These are phyloP conservation scores for Leptopterna dolabrata DNA, from an alignment of 2,888 invertebrate species.

Conservation along the genomic window DNA sequence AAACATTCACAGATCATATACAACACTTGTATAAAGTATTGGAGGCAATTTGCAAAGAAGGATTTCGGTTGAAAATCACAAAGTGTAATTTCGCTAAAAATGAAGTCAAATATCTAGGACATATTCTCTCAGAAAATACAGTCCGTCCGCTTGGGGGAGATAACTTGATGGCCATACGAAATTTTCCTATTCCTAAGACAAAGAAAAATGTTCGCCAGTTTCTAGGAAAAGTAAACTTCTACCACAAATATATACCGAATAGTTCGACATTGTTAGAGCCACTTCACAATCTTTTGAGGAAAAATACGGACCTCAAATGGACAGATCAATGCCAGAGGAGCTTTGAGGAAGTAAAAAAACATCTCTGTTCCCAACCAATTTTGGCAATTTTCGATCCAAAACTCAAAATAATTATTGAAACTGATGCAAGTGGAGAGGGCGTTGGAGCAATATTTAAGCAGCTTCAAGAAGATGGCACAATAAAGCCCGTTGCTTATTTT, in stretches of 20 bases:
- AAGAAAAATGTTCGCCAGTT: slow-evolving; percentile 42
- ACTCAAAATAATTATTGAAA: slow-evolving; percentile 62
- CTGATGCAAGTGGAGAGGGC: slow-evolving; percentile 63
- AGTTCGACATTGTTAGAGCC: slow-evolving; percentile 35
- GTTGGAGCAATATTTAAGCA: slow-evolving; percentile 62
- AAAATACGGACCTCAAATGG: slow-evolving; percentile 40
- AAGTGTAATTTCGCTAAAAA: slow-evolving; percentile 53
- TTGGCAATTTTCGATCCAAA: slow-evolving; percentile 63
- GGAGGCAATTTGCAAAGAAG: slow-evolving; percentile 52
- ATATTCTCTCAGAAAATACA: slow-evolving; percentile 44
- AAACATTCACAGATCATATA: slow-evolving; percentile 47
- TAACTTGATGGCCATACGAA: slow-evolving; percentile 38
- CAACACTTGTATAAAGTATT: slow-evolving; percentile 36
- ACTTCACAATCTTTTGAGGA: slow-evolving; percentile 47
- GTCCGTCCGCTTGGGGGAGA: slow-evolving; percentile 40
- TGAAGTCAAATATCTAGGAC: slow-evolving; percentile 54
- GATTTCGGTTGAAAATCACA: slow-evolving; percentile 53
- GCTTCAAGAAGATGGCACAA: slow-evolving; percentile 35
- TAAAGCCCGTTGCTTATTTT: slow-evolving; percentile 48
- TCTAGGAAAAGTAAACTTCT: slow-evolving; percentile 43
- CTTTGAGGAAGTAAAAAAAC: slow-evolving; percentile 36
- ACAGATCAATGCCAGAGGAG: slow-evolving; percentile 31
- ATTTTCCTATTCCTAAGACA: slow-evolving; percentile 37
- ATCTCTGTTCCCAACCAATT: slow-evolving; percentile 62
- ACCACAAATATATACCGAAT: slow-evolving; percentile 36